A percentile compares a stretch with the other conserved stretches of the same genome.
These are phyloP conservation scores for Halisarca cf. caerulea DNA, from an alignment of 37 sponge, comb jelly and placozoan genomes.

Conservation along the genomic window DNA sequence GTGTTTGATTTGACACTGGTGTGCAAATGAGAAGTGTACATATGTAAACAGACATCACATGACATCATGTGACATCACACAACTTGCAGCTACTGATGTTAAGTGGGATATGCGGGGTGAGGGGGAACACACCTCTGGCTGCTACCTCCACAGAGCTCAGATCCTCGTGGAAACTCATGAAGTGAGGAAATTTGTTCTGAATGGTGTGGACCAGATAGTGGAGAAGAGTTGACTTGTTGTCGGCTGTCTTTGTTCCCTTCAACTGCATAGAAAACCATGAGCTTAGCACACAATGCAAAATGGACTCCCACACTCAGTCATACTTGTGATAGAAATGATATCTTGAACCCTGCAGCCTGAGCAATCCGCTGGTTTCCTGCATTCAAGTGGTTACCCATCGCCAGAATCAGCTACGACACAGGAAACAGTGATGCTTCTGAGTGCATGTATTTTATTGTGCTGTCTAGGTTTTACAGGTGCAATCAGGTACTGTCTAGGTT, in stretches of 20 bases:
- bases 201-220: conserved; percentile 70
- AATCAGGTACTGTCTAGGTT: too few relatives aligned
- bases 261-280: conserved; percentile 31
- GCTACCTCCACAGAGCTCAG: conserved; percentile 41
- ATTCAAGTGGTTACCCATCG: conserved; percentile 85
- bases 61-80: too few relatives aligned
- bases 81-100: too few relatives aligned
- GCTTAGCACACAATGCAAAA: background rate
- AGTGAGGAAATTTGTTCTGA: conserved; percentile 68
- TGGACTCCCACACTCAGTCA: background rate
- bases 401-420: conserved; percentile 68
- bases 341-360: conserved; percentile 76
- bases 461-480: too few relatives aligned
- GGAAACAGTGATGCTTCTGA: background rate
- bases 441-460: background rate
- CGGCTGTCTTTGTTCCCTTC: conserved; percentile 56
- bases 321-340: conserved; percentile 62
- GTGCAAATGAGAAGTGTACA: too few relatives aligned
- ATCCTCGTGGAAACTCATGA: conserved; percentile 49
- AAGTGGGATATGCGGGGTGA: too few relatives aligned
- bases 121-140: conserved; percentile 54
- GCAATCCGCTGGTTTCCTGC: conserved; percentile 56
- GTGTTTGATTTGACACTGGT: conserved; percentile 78
- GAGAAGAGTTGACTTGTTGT: conserved; percentile 69
- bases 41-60: too few relatives aligned